A percentile compares a stretch with the other conserved stretches of the same genome.
Evolutionary conservation across 1,140 invertebrate genomes (phyloP).

Genomic region (Hetaerina americana): DNA sequence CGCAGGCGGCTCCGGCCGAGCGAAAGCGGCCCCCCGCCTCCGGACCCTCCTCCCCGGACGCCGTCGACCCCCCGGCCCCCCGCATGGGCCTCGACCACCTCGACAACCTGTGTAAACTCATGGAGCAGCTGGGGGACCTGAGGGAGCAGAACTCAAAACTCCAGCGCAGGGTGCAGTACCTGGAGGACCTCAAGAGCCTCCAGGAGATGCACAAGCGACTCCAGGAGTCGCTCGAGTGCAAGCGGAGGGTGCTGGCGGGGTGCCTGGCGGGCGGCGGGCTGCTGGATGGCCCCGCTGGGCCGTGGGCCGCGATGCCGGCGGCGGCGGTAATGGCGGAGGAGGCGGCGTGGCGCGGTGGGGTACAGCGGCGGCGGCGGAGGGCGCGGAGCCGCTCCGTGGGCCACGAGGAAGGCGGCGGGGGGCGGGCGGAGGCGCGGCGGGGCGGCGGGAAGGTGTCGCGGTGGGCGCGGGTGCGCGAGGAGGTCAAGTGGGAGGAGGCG

Average conservation of each 20-base stretch:
- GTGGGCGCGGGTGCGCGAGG: constrained; percentile 71
- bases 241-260: constrained; percentile 33
- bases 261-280: too few species aligned
- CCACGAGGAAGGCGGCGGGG: constrained; percentile 22
- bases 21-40: neutral
- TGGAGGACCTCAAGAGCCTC: constrained; percentile 55
- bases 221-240: constrained; percentile 39
- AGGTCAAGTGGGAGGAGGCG: constrained; percentile 59
- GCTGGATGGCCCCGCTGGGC: too few species aligned
- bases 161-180: constrained; percentile 50
- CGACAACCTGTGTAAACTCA: constrained; percentile 55
- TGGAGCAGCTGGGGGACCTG: constrained; percentile 58
- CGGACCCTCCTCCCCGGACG: neutral
- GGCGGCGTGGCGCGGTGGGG: constrained; percentile 20
- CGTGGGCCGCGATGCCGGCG: too few species aligned
- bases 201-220: constrained; percentile 34
- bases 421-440: neutral
- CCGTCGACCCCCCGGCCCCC: neutral
- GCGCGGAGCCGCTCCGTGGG: constrained; percentile 35
- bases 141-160: constrained; percentile 54
- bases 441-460: constrained; percentile 42
- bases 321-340: too few species aligned
- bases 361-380: constrained; percentile 16
- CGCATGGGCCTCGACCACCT: constrained; percentile 52
- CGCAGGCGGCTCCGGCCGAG: neutral